Evolutionary conservation across 2,113 vertebrate genomes (phyloP).

Genomic region (Recurvirostra avosetta): DNA sequence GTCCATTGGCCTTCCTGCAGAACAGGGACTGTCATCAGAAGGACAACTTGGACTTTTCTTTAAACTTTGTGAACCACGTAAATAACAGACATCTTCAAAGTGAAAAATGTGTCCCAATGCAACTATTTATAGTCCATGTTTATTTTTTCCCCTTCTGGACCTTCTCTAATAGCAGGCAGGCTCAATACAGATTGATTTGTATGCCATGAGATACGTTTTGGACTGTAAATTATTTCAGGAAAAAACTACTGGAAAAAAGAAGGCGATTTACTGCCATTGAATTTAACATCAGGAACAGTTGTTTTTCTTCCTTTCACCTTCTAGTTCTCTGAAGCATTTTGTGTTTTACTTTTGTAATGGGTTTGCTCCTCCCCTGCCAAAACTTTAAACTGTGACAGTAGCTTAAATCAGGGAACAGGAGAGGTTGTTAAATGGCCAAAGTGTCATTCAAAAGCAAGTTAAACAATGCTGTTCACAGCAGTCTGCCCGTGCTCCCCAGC

Average conservation of each 20-base stretch:
- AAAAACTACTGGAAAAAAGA: not conserved
- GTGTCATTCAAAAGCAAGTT: not conserved
- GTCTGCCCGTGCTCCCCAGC: not conserved
- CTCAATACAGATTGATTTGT: conserved; percentile 14
- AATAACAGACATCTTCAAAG: not conserved
- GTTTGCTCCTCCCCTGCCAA: not conserved
- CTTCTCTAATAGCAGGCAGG: not conserved
- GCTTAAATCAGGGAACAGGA: not conserved
- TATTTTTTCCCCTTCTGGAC: not conserved
- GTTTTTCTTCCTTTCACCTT: not conserved
- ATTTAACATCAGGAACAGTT: not conserved
- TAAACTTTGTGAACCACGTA: not conserved
- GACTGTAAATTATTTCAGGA: conserved; percentile 9
- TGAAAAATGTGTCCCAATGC: not conserved
- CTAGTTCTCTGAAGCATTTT: not conserved
- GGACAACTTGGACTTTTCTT: not conserved
- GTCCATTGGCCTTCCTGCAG: not conserved
- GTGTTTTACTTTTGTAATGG: not conserved
- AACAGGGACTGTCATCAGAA: not conserved
- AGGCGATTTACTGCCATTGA: not conserved
- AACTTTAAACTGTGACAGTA: not conserved
- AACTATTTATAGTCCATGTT: not conserved
- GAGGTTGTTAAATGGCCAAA: not conserved
- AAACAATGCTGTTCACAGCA: not conserved
- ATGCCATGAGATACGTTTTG: not conserved